A percentile compares a stretch with the other conserved stretches of the same genome.
Conservation (phyloP, 64 coral and sea anemone species). For the Pachyseris speciosa region DNA sequence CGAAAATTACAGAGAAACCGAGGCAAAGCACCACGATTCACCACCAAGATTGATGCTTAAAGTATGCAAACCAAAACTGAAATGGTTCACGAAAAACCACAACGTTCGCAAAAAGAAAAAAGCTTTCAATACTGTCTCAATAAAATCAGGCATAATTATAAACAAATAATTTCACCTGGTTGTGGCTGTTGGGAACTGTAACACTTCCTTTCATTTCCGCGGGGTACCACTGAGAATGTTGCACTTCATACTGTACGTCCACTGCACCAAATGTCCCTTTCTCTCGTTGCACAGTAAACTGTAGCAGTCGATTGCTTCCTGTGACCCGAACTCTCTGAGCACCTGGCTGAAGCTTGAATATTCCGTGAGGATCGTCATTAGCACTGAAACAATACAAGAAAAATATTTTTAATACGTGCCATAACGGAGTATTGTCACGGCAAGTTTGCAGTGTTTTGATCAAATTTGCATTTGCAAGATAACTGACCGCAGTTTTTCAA, state of each 20-base stretch:
- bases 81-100: no score
- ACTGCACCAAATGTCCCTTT: slow-evolving; percentile 87
- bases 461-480: no score
- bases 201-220: slow-evolving; percentile 39
- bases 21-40: no score
- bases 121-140: no score
- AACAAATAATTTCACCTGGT: slow-evolving; percentile 30
- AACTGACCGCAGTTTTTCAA: no score
- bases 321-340: slow-evolving; percentile 56
- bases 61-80: no score
- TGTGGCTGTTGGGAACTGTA: slow-evolving; percentile 50
- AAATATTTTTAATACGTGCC: no score
- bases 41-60: no score
- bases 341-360: slow-evolving; percentile 67
- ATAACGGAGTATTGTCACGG: no score
- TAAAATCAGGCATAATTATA: not conserved
- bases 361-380: slow-evolving; percentile 92
- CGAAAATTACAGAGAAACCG: no score
- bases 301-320: slow-evolving; percentile 63
- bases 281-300: slow-evolving; percentile 79
- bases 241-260: slow-evolving; percentile 72
- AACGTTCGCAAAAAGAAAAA: no score
- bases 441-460: no score
- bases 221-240: slow-evolving; percentile 80
- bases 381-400: slow-evolving; percentile 48